Conservation (phyloP, 2,888 invertebrate species). For the Philonicus albiceps region DNA sequence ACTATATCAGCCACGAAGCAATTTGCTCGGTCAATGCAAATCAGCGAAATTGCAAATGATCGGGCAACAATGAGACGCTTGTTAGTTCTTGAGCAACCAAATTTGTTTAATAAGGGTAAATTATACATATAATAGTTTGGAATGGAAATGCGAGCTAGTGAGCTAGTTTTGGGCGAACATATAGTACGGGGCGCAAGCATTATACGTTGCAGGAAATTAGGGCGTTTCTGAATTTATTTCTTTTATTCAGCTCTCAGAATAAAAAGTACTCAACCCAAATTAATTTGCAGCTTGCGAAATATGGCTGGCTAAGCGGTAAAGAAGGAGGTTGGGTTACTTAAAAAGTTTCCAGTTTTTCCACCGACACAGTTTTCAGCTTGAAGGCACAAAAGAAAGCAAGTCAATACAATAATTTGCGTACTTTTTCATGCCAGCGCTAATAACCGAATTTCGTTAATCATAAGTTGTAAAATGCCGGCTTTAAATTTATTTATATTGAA, state of each 20-base stretch:
- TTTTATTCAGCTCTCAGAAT: background rate
- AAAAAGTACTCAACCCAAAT: background rate
- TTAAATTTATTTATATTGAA: background rate
- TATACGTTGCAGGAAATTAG: background rate
- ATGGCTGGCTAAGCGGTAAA: background rate
- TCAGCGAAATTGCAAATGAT: conserved; percentile 1
- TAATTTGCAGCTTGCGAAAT: background rate
- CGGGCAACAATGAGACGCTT: background rate
- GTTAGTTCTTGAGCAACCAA: background rate
- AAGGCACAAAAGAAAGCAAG: background rate
- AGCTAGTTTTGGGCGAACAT: background rate
- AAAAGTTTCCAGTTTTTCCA: background rate
- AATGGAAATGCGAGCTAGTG: background rate
- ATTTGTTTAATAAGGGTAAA: background rate
- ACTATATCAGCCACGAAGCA: background rate
- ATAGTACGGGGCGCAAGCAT: background rate
- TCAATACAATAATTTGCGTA: background rate
- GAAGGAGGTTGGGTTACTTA: background rate
- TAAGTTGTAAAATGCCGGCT: background rate
- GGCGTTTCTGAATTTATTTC: background rate
- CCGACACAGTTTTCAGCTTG: background rate
- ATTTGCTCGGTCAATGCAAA: background rate
- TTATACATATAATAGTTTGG: background rate
- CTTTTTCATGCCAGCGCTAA: background rate
- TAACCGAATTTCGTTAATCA: background rate